Evolutionary conservation across 2,888 invertebrate species (phyloP), one percentile per base, ranked within the genome.

Genomic region (Panopea generosa): DNA sequence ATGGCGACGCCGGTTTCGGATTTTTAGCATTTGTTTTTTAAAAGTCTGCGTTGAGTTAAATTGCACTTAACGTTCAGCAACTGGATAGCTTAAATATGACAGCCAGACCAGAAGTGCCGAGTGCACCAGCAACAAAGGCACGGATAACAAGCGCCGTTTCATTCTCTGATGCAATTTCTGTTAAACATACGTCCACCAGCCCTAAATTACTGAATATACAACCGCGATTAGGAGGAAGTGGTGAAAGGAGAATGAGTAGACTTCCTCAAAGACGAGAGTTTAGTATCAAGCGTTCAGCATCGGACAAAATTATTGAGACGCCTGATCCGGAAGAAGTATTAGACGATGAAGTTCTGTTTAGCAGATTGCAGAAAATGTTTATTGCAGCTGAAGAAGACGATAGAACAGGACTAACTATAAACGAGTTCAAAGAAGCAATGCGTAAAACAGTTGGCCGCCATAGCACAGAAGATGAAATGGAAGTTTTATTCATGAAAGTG

Each of bases 401-500:
- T 7, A 72, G 74, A 40, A 69, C 81, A 16, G 90, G 88, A 0
- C 79, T 91, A 4, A 76, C 81, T 27, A 85, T 88, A 33, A 86
- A 85, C 2, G 88, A 90, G 68, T 91, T 91, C 65, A 83, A 87
- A 52, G 75, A 72, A 14, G 91, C 90, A 2, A 84, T 91, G 74
- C 71, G 83, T 7, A 83, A 81, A 45, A 87, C 89, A 1, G 84
- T 90, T 47, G 86, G 88, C 0, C 68, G 74, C 16, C 77, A 84
- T 26, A 77, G 89, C 20, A 87, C 85, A 14, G 80, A 87, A 16
- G 83, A 88, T n/a, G 88, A 91, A 49, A 83, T 90, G 7, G 85
- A 89, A 62, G 66, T 85, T 7, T 71, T 90, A 40, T 91, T 91
- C 72, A 89, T 88, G 89, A 91, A 91, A 82, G 87, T 91, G 22